Conservation (phyloP, 2,113 vertebrate genomes). For the Oreamnos americanus region DNA sequence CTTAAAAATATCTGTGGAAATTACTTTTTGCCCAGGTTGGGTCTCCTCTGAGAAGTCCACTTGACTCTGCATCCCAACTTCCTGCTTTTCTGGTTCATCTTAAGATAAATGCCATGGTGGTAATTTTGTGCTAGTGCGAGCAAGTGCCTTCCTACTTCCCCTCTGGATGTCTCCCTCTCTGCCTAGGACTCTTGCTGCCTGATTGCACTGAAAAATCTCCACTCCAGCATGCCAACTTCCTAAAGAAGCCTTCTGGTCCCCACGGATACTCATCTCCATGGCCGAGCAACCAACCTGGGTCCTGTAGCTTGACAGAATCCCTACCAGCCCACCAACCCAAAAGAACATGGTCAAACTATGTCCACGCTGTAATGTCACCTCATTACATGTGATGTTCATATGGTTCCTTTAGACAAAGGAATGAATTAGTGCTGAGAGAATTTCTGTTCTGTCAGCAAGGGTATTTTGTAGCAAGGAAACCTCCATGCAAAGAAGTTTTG, state of each 20-base stretch:
- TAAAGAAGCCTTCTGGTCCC: not conserved
- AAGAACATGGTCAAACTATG: not conserved
- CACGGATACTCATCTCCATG: not conserved
- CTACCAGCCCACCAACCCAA: not conserved
- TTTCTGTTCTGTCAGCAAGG: not conserved
- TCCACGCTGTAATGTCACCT: not conserved
- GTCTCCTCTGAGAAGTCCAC: not conserved
- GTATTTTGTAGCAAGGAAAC: not conserved
- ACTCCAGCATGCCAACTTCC: not conserved
- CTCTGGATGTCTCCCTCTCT: not conserved
- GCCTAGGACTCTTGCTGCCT: not conserved
- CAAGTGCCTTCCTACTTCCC: not conserved
- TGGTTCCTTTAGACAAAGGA: not conserved
- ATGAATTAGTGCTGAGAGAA: not conserved
- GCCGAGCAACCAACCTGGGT: not conserved
- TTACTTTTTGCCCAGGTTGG: not conserved
- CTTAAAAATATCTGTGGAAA: not conserved
- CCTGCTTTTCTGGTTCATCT: not conserved
- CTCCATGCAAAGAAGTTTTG: not conserved
- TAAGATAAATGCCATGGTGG: not conserved
- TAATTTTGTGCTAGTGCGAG: not conserved
- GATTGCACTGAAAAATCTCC: not conserved
- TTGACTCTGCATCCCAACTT: not conserved
- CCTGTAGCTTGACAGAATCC: not conserved
- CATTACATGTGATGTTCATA: not conserved